Percentiles rank a stretch among this genome's conserved stretches.
These are phyloP conservation scores for Barbus barbus DNA, from an alignment of 2,113 vertebrate genomes.

Conservation along the genomic window DNA sequence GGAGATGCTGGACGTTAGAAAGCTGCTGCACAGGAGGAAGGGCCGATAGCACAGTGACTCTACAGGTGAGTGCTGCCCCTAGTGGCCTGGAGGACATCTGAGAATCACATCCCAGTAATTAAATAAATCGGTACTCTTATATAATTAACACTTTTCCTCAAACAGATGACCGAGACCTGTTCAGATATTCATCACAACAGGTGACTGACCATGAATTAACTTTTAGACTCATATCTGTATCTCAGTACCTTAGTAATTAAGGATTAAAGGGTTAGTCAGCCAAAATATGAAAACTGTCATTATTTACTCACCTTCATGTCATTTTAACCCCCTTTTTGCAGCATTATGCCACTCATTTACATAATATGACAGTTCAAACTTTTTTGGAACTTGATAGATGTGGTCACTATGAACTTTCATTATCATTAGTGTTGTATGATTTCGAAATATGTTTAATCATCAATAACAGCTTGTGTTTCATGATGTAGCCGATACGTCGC, in stretches of 20 bases:
- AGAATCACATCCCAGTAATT: not conserved
- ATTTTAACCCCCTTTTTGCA: too few relatives aligned
- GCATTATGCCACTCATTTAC: too few relatives aligned
- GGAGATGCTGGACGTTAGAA: conserved; percentile 75
- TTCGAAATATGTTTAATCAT: too few relatives aligned
- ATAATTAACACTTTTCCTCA: not conserved
- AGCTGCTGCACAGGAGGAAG: conserved; percentile 67
- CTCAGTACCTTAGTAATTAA: too few relatives aligned
- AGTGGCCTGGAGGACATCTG: conserved; percentile 2
- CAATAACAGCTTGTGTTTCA: not conserved
- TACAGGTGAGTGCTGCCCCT: conserved; percentile 48
- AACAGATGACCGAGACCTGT: conserved; percentile 11
- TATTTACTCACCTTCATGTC: too few relatives aligned
- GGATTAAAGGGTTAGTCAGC: too few relatives aligned
- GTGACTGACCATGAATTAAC: not conserved
- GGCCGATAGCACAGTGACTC: conserved; percentile 62
- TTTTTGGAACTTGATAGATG: too few relatives aligned
- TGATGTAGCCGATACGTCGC: not conserved
- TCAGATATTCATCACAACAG: conserved; percentile 37
- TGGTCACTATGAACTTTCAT: too few relatives aligned
- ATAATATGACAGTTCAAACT: too few relatives aligned
- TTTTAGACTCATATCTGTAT: too few relatives aligned
- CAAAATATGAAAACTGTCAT: too few relatives aligned
- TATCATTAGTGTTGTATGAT: too few relatives aligned
- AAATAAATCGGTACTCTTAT: not conserved